Evolutionary conservation across 2,888 invertebrate genomes (phyloP).

Genomic region (Sesia bembeciformis): DNA sequence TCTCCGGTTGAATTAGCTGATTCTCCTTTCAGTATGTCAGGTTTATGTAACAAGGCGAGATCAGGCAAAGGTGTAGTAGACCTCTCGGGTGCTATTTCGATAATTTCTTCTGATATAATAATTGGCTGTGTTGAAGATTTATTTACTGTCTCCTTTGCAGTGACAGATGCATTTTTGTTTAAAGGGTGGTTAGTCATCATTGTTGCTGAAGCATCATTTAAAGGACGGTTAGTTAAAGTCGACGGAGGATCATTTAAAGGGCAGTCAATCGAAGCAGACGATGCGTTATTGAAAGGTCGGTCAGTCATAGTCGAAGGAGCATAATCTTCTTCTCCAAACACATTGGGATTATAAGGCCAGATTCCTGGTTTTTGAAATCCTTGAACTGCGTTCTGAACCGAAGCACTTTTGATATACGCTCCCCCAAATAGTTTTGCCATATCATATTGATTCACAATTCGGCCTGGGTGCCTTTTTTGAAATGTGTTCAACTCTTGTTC

Average conservation of each 20-base stretch:
- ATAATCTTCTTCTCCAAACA: constrained; percentile 2
- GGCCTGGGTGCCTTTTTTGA: constrained; percentile 11
- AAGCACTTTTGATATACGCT: constrained; percentile 12
- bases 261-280: not conserved
- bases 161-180: too few species aligned
- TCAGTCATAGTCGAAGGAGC: constrained; percentile 1
- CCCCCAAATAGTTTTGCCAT: constrained; percentile 11
- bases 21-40: not conserved
- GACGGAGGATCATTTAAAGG: not conserved
- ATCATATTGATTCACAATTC: constrained; percentile 11
- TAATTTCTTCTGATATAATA: not conserved
- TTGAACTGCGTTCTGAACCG: constrained; percentile 3
- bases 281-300: not conserved
- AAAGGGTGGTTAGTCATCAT: too few species aligned
- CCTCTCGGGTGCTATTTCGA: not conserved
- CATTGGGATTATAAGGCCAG: constrained; percentile 1
- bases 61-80: not conserved
- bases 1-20: not conserved
- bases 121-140: not conserved
- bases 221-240: not conserved
- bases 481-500: too few species aligned
- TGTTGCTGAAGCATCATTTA: not conserved
- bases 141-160: not conserved
- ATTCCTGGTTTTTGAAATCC: constrained; percentile 2
- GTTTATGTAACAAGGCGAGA: not conserved